Percentiles rank a stretch among this genome's conserved stretches.
phyloP scores from a whole-genome alignment of 37 sponge, comb jelly and placozoan species.

The Halichondria panicea region DNA sequence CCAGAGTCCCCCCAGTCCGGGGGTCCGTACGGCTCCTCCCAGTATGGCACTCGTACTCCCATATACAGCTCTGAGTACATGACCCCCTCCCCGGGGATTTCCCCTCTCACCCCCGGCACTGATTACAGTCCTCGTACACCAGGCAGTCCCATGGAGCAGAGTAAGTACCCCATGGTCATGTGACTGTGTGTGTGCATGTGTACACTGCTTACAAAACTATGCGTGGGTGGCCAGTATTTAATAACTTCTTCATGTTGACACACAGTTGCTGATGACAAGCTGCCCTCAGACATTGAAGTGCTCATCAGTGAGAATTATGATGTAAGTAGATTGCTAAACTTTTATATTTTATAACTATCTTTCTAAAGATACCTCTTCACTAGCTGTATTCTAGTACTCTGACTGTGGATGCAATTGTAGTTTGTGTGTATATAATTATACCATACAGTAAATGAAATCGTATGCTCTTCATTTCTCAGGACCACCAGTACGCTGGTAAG shows the following conservation, averaged over 20 bases:
- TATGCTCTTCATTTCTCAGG: slow-evolving; percentile 13
- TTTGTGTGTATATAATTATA: background rate
- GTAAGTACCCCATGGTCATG: slow-evolving; percentile 7
- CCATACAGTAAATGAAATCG: background rate
- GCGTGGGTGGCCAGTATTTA: background rate
- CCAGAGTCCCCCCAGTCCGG: slow-evolving; percentile 63
- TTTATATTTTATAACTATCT: background rate
- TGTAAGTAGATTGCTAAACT: slow-evolving; percentile 8
- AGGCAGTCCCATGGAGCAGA: slow-evolving; percentile 57
- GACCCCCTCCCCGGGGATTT: slow-evolving; percentile 67
- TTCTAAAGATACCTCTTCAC: background rate
- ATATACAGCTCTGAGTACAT: slow-evolving; percentile 54
- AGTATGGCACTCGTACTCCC: slow-evolving; percentile 22
- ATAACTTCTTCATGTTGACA: too few relatives aligned
- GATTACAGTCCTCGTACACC: slow-evolving; percentile 75
- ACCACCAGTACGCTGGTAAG: slow-evolving; percentile 41
- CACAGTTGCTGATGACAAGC: slow-evolving; percentile 30
- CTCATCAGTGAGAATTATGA: slow-evolving; percentile 38
- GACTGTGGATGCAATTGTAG: too few relatives aligned
- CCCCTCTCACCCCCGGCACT: slow-evolving; percentile 73
- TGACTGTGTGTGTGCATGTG: too few relatives aligned
- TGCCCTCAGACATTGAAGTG: slow-evolving; percentile 71
- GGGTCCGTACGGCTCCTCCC: slow-evolving; percentile 1
- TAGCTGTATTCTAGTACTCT: background rate
- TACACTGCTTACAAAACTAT: too few relatives aligned